Percentiles rank a stretch among this genome's conserved stretches.
Evolutionary conservation across 2,888 invertebrate species (phyloP).

Genomic region (Bibio marci): DNA sequence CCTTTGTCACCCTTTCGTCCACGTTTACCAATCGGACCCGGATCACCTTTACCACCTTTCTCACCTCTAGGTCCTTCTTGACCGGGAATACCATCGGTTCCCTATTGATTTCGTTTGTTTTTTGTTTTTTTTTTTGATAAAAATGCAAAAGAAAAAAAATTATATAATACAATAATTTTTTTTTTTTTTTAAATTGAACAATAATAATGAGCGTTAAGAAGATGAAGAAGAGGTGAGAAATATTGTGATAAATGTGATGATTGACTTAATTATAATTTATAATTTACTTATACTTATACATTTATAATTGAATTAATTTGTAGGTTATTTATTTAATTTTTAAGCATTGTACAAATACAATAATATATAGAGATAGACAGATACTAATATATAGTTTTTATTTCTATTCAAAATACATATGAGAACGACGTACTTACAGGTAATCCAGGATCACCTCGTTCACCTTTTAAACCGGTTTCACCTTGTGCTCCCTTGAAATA

Average conservation of each 20-base stretch:
- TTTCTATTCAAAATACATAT: too few species aligned
- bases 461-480: slow-evolving; percentile 75
- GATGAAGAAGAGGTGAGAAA: too few species aligned
- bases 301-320: too few species aligned
- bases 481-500: slow-evolving; percentile 74
- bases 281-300: too few species aligned
- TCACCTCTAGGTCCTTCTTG: slow-evolving; percentile 84
- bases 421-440: slow-evolving; percentile 66
- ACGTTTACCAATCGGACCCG: slow-evolving; percentile 69
- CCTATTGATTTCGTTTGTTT: slow-evolving; percentile 41
- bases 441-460: slow-evolving; percentile 75
- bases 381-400: too few species aligned
- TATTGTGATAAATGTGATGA: too few species aligned
- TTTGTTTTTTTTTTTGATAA: slow-evolving; percentile 4
- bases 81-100: slow-evolving; percentile 86
- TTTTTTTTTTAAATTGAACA: not conserved
- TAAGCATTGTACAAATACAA: too few species aligned
- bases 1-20: slow-evolving; percentile 87
- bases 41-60: slow-evolving; percentile 63
- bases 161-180: not conserved
- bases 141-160: slow-evolving; percentile 4
- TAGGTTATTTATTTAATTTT: too few species aligned
- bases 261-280: too few species aligned
- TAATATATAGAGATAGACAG: too few species aligned
- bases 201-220: too few species aligned